These are phyloP conservation scores for Phalacrocorax carbo DNA, from an alignment of 2,113 vertebrate genomes.

Conservation along the genomic window DNA sequence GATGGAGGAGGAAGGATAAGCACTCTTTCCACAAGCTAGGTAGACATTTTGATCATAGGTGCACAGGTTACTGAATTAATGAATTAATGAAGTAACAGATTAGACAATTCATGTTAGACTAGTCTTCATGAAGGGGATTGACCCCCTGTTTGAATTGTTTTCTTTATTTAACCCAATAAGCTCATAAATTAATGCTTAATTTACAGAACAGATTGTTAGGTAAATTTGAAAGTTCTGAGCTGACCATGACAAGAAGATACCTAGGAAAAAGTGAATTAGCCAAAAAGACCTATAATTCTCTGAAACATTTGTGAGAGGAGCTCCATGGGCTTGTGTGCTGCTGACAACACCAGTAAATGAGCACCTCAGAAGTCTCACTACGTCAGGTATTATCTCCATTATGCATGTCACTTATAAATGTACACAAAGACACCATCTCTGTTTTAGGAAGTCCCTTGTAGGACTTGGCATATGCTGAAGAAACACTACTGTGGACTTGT, in stretches of 20 bases:
- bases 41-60: not conserved
- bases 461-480: not conserved
- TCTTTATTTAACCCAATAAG: not conserved
- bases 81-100: not conserved
- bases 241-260: not conserved
- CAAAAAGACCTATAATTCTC: rapidly evolving
- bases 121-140: not conserved
- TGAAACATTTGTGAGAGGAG: not conserved
- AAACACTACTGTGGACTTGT: not conserved
- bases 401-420: not conserved
- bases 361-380: not conserved
- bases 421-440: not conserved
- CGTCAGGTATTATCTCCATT: not conserved
- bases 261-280: not conserved
- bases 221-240: not conserved
- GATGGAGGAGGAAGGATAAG: not conserved
- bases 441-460: not conserved
- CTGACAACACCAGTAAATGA: not conserved
- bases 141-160: not conserved
- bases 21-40: not conserved
- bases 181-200: not conserved
- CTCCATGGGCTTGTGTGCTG: not conserved
- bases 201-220: not conserved
- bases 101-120: not conserved
- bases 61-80: not conserved